These are phyloP conservation scores for Calameuta idolon DNA, from an alignment of 2,888 invertebrate genomes.

Conservation along the genomic window DNA sequence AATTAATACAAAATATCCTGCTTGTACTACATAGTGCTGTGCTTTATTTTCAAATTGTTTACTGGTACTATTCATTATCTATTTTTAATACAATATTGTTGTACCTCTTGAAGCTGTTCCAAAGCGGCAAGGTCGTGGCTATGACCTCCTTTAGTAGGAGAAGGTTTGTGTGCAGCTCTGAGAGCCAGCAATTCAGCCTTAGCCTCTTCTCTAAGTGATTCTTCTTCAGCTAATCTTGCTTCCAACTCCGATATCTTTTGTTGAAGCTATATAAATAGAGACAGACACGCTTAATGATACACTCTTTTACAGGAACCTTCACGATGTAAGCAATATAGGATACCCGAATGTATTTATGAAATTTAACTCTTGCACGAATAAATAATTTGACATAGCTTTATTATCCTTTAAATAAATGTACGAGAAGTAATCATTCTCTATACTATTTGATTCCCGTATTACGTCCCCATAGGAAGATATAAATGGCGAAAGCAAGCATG, in stretches of 20 bases:
- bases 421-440: neutral
- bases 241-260: slow-evolving; percentile 69
- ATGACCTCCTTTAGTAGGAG: slow-evolving; percentile 36
- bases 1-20: neutral
- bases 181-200: slow-evolving; percentile 48
- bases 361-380: neutral
- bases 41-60: neutral
- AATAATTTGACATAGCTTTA: neutral
- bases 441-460: neutral
- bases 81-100: slow-evolving; percentile 6
- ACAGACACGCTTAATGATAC: neutral
- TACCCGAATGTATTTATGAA: neutral
- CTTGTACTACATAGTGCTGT: neutral
- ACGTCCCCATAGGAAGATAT: neutral
- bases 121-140: slow-evolving; percentile 37
- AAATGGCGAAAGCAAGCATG: neutral
- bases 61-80: neutral
- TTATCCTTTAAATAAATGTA: neutral
- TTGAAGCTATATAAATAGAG: slow-evolving; percentile 67
- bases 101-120: slow-evolving; percentile 56
- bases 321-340: neutral
- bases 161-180: slow-evolving; percentile 60
- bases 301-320: neutral
- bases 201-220: slow-evolving; percentile 47
- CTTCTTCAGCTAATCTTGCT: slow-evolving; percentile 65